Evolutionary conservation across 2,113 vertebrate species (phyloP).

Genomic region (Tyto alba): DNA sequence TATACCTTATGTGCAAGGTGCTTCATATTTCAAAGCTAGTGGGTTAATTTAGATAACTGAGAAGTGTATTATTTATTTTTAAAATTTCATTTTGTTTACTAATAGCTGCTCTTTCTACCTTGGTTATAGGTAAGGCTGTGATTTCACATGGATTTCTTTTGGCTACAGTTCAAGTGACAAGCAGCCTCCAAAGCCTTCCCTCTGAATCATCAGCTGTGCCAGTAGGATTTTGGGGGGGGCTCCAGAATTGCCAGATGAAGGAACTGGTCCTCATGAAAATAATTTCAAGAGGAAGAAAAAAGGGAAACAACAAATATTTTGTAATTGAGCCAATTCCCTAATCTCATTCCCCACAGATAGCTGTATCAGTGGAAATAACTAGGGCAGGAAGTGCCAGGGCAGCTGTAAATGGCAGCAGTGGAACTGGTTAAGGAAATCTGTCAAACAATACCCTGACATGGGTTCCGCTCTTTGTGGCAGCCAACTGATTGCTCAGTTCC

Average conservation of each 20-base stretch:
- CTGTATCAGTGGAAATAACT: neutral
- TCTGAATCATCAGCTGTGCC: neutral
- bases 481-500: neutral
- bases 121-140: neutral
- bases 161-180: neutral
- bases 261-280: neutral
- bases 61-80: neutral
- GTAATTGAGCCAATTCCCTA: neutral
- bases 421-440: neutral
- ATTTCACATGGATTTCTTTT: neutral
- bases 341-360: neutral
- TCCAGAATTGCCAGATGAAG: neutral
- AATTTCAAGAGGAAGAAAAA: neutral
- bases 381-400: neutral
- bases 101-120: neutral
- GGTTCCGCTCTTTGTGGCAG: neutral
- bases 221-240: fast-evolving
- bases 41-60: neutral
- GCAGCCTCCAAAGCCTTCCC: neutral
- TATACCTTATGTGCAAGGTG: neutral
- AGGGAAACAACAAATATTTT: neutral
- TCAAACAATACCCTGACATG: neutral
- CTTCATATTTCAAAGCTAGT: neutral
- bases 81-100: neutral
- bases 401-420: neutral